Percentiles rank a stretch among this genome's conserved stretches.
Evolutionary conservation across 2,888 invertebrate species (phyloP).

Genomic region (Herminia tarsipennalis): DNA sequence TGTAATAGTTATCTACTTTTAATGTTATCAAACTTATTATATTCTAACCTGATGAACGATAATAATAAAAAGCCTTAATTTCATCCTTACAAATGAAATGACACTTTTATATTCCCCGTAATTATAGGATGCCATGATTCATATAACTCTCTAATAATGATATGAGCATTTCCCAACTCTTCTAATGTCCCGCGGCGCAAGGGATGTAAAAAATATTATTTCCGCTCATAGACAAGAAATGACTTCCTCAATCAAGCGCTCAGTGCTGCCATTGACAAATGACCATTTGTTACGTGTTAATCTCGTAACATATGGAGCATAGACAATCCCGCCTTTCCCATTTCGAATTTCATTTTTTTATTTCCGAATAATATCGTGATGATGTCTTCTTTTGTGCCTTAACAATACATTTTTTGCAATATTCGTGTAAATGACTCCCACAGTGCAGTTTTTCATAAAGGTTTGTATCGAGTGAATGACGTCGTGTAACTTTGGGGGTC

Average conservation of each 20-base stretch:
- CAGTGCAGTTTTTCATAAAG: constrained; percentile 63
- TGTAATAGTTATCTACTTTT: too few relatives aligned
- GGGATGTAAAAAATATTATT: constrained; percentile 79
- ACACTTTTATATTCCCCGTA: constrained; percentile 19
- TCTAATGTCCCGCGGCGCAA: constrained; percentile 67
- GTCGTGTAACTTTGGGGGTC: constrained; percentile 65
- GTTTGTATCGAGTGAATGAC: constrained; percentile 58
- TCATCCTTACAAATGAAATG: constrained; percentile 21
- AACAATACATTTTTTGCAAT: constrained; percentile 79
- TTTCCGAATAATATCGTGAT: constrained; percentile 46
- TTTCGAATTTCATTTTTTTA: constrained; percentile 70
- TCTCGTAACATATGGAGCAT: constrained; percentile 80
- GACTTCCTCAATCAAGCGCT: constrained; percentile 83
- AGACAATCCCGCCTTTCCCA: constrained; percentile 69
- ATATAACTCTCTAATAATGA: constrained; percentile 60
- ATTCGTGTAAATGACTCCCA: constrained; percentile 69
- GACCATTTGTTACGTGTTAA: constrained; percentile 77
- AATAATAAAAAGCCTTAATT: constrained; percentile 25
- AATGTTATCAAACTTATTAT: too few relatives aligned
- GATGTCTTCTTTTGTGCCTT: constrained; percentile 82
- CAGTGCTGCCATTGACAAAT: constrained; percentile 77
- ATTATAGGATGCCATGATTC: constrained; percentile 34
- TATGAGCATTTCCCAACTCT: constrained; percentile 58
- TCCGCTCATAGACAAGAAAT: constrained; percentile 81
- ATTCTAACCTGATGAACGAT: too few relatives aligned